phyloP scores from a whole-genome alignment of 1,140 invertebrate species.

The Lanistes nyassanus region DNA sequence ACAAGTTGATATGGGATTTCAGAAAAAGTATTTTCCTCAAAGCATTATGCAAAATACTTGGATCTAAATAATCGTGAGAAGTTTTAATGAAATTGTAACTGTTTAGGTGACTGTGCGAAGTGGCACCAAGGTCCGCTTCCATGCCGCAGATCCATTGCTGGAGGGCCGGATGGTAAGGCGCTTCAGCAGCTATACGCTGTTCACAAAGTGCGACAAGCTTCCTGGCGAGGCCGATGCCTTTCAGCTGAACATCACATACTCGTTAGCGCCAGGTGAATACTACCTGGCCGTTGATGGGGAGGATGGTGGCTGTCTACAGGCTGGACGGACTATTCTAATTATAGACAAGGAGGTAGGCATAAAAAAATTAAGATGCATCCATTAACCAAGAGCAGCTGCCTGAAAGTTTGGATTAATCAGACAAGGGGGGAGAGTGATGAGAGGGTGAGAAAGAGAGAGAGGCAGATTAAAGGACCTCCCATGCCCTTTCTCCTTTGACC shows the following conservation, averaged over 20 bases:
- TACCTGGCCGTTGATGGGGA: background rate
- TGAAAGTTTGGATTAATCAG: background rate
- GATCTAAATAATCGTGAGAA: too few relatives aligned
- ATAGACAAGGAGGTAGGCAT: background rate
- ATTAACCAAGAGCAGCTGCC: background rate
- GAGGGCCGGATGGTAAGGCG: background rate
- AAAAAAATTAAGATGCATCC: background rate
- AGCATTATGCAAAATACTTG: too few relatives aligned
- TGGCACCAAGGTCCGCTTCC: conserved; percentile 11
- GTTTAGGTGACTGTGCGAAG: conserved; percentile 10
- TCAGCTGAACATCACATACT: background rate
- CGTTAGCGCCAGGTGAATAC: conserved; percentile 8
- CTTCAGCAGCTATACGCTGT: conserved; percentile 4
- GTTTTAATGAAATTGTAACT: too few relatives aligned
- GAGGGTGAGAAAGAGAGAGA: conserved; percentile 12
- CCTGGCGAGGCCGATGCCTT: conserved; percentile 4
- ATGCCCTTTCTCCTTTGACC: background rate
- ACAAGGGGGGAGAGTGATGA: background rate
- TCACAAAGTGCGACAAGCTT: conserved; percentile 3
- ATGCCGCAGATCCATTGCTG: background rate
- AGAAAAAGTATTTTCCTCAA: too few relatives aligned
- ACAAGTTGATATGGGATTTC: too few relatives aligned
- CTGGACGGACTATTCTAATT: too few relatives aligned
- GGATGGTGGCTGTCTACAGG: too few relatives aligned
- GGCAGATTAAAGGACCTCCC: background rate